Evolutionary conservation across 2,888 invertebrate species (phyloP).

Genomic region (Anodontia alba): DNA sequence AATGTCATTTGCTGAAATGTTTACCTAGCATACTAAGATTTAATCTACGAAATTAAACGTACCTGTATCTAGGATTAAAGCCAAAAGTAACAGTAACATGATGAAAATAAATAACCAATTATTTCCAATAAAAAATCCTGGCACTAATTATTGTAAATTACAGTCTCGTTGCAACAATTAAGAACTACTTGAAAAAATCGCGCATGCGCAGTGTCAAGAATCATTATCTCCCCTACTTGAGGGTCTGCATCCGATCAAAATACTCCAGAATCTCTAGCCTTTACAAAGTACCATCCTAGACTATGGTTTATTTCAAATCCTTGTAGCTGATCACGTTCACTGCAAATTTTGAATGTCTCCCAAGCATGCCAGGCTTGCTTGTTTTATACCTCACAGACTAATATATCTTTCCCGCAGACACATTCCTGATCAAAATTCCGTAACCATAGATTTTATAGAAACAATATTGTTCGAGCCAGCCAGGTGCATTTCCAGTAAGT

Average conservation of each 20-base stretch:
- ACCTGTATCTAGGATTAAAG: background rate
- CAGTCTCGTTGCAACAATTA: background rate
- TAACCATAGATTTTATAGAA: background rate
- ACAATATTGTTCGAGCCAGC: background rate
- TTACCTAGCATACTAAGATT: too few relatives aligned
- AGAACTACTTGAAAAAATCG: background rate
- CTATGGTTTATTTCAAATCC: background rate
- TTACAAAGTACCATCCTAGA: background rate
- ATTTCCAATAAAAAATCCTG: background rate
- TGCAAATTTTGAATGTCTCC: background rate
- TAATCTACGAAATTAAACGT: background rate
- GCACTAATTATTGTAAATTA: background rate
- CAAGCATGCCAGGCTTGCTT: background rate
- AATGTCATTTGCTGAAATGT: too few relatives aligned
- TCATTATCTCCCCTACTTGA: background rate
- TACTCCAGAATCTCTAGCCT: too few relatives aligned
- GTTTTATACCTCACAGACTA: background rate
- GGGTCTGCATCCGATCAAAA: background rate
- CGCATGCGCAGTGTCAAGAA: background rate
- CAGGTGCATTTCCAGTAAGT: slow-evolving; percentile 13
- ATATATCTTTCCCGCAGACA: background rate
- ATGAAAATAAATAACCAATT: background rate
- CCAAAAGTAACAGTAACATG: background rate
- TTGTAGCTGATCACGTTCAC: slow-evolving; percentile 3
- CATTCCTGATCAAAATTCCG: slow-evolving; percentile 1